Conservation (phyloP, 2,888 invertebrate genomes). For the Emmelina monodactyla region DNA sequence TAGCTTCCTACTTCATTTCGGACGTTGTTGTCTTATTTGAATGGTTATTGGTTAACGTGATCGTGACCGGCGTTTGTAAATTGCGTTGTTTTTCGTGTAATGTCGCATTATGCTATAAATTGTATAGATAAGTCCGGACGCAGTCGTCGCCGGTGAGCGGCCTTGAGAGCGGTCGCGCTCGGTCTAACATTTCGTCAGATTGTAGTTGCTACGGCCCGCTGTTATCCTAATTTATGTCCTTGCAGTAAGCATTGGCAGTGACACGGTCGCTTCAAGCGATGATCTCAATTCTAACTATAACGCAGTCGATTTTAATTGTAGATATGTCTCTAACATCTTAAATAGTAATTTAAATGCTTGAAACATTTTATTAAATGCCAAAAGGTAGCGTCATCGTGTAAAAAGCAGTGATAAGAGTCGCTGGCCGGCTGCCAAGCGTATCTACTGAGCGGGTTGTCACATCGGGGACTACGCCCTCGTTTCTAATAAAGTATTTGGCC, state of each 20-base stretch:
- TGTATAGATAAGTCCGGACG: not conserved
- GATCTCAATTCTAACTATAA: no score
- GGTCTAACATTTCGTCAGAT: not conserved
- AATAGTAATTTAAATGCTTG: no score
- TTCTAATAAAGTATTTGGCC: slow-evolving; percentile 30
- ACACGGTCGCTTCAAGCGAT: no score
- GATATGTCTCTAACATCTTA: no score
- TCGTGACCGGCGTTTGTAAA: not conserved
- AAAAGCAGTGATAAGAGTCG: slow-evolving; percentile 5
- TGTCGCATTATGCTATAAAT: not conserved
- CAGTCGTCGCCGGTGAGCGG: not conserved
- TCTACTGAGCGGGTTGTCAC: slow-evolving; percentile 8
- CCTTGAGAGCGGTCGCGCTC: not conserved
- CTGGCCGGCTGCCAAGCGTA: slow-evolving; percentile 9
- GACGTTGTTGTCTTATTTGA: no score
- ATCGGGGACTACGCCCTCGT: slow-evolving; percentile 15
- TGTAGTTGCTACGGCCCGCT: no score
- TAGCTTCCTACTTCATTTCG: no score
- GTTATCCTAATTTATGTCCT: no score
- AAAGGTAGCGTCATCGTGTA: not conserved
- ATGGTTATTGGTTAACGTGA: no score
- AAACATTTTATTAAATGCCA: no score
- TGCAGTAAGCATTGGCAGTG: no score
- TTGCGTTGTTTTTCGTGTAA: not conserved
- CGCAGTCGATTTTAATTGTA: no score